Evolutionary conservation across 1,140 invertebrate species (phyloP).

Genomic region (Cherax destructor): DNA sequence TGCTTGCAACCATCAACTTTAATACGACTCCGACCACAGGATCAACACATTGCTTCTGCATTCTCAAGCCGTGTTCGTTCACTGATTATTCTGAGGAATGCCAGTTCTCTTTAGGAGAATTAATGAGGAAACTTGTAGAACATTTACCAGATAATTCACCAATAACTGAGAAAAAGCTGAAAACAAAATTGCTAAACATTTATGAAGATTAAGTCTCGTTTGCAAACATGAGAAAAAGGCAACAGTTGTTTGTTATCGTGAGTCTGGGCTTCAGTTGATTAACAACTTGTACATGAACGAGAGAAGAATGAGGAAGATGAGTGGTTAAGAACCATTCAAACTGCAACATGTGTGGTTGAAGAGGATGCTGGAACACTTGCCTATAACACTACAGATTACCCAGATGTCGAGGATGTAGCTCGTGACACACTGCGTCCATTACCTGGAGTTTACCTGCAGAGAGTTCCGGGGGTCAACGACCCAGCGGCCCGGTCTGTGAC

Average conservation of each 20-base stretch:
- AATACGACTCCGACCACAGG: not conserved
- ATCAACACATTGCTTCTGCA: slow-evolving; percentile 20
- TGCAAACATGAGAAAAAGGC: slow-evolving; percentile 18
- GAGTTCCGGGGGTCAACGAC: too few species aligned
- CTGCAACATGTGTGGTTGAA: slow-evolving; percentile 20
- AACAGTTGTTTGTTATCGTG: slow-evolving; percentile 31
- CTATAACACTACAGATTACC: slow-evolving; percentile 34
- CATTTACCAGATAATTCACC: too few species aligned
- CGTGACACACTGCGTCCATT: slow-evolving; percentile 26
- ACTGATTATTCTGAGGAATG: slow-evolving; percentile 9
- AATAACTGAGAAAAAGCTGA: not conserved
- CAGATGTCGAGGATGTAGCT: slow-evolving; percentile 19
- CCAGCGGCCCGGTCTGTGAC: too few species aligned
- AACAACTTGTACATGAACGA: slow-evolving; percentile 33
- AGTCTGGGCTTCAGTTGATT: slow-evolving; percentile 41
- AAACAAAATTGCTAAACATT: slow-evolving; percentile 8
- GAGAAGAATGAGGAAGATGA: slow-evolving; percentile 26
- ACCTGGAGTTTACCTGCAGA: too few species aligned
- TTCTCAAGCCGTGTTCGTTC: not conserved
- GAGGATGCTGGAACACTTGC: slow-evolving; percentile 39
- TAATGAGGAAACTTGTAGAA: too few species aligned
- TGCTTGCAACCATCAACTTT: not conserved
- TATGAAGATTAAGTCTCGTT: not conserved
- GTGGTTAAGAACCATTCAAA: slow-evolving; percentile 36
- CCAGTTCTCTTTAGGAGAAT: not conserved